Percentiles rank a stretch among this genome's conserved stretches.
Evolutionary conservation across 2,113 vertebrate species (phyloP).

Genomic region (Pluvialis apricaria): DNA sequence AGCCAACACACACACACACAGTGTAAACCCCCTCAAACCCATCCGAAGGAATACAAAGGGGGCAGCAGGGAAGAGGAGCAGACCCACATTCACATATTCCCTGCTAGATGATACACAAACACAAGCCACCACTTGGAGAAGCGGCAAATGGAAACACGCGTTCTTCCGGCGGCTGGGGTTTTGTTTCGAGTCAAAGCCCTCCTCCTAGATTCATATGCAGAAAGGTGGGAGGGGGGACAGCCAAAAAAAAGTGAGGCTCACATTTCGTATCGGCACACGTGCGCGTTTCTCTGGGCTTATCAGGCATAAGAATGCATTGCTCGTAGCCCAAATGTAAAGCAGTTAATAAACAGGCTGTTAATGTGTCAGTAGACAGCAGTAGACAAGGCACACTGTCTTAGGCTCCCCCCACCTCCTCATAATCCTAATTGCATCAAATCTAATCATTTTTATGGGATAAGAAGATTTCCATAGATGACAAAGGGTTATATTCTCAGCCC

Average conservation of each 20-base stretch:
- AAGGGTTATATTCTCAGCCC: slow-evolving; percentile 55
- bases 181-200: background rate
- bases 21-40: background rate
- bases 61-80: background rate
- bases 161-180: background rate
- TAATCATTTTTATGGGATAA: slow-evolving; percentile 72
- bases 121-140: fast-evolving
- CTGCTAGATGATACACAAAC: fast-evolving
- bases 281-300: background rate
- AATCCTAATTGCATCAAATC: slow-evolving; percentile 70
- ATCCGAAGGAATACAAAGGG: fast-evolving
- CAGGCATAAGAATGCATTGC: background rate
- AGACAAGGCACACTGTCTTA: background rate
- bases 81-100: fast-evolving
- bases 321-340: slow-evolving; percentile 13
- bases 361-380: slow-evolving; percentile 42
- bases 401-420: slow-evolving; percentile 40
- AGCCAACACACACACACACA: background rate
- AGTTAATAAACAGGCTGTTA: slow-evolving; percentile 64
- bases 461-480: slow-evolving; percentile 67
- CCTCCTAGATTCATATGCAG: slow-evolving; percentile 22
- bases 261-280: background rate
- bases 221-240: slow-evolving; percentile 1
- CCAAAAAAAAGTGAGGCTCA: background rate
- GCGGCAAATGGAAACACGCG: fast-evolving